Conservation (phyloP, 2,113 vertebrate genomes). For the Spizaetus ornatus region DNA sequence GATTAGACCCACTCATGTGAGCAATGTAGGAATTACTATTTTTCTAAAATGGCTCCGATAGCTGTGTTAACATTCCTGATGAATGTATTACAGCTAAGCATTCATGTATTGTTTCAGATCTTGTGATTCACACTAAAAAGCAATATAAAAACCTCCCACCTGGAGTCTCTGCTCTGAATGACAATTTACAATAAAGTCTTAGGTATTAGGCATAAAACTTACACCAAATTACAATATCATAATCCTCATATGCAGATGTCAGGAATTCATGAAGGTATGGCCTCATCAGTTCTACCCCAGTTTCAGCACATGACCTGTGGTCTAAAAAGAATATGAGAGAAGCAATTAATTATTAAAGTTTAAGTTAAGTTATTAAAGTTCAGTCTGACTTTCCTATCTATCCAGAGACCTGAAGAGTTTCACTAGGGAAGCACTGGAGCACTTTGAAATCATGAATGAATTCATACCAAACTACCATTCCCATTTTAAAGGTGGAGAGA, state of each 20-base stretch:
- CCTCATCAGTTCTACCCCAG: slow-evolving; percentile 95
- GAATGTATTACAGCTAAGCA: background rate
- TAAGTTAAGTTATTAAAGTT: background rate
- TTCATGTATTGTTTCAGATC: background rate
- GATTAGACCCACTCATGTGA: background rate
- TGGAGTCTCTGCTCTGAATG: background rate
- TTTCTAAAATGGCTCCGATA: background rate
- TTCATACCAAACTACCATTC: background rate
- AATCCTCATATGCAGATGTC: slow-evolving; percentile 96
- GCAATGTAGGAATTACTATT: background rate
- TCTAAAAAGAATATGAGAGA: slow-evolving; percentile 72
- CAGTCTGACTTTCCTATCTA: background rate
- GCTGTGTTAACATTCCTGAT: background rate
- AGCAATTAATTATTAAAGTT: background rate
- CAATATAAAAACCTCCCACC: background rate
- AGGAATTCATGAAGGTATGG: slow-evolving; percentile 97
- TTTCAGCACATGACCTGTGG: slow-evolving; percentile 98
- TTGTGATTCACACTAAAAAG: background rate
- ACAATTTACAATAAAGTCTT: background rate
- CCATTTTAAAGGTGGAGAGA: background rate
- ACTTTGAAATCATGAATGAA: background rate
- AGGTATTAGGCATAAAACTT: slow-evolving; percentile 67
- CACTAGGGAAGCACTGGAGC: background rate
- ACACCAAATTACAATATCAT: slow-evolving; percentile 99
- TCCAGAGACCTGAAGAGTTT: background rate